Percentiles rank a stretch among this genome's conserved stretches.
phyloP scores from a whole-genome alignment of 37 sponge, comb jelly and placozoan genomes.

The Crambe crambe region DNA sequence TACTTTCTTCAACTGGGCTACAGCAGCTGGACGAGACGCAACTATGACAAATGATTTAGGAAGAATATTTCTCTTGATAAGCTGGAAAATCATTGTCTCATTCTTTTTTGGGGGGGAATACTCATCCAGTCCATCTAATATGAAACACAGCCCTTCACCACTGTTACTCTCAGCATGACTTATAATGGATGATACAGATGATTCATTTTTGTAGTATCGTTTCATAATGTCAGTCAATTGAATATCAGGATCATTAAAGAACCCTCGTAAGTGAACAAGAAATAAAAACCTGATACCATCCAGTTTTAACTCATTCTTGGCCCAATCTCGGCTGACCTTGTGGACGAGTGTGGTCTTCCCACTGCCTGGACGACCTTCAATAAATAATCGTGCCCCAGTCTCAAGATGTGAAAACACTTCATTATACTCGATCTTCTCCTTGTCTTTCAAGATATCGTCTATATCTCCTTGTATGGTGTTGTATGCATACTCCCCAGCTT shows the following conservation, averaged over 20 bases:
- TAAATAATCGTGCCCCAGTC: not conserved
- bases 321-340: conserved; percentile 21
- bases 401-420: not conserved
- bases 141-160: conserved; percentile 11
- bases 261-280: not conserved
- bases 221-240: not conserved
- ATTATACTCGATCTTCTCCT: not conserved
- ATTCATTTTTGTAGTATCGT: not conserved
- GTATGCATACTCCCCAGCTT: not conserved
- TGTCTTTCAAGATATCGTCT: conserved; percentile 1
- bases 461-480: not conserved
- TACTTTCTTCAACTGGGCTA: not conserved
- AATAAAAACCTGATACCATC: not conserved
- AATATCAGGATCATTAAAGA: not conserved
- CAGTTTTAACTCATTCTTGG: not conserved
- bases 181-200: not conserved
- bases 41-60: conserved; percentile 5
- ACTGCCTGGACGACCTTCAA: conserved; percentile 28
- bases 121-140: conserved; percentile 31
- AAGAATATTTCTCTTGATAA: not conserved
- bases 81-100: not conserved
- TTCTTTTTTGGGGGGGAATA: not conserved
- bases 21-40: conserved; percentile 20
- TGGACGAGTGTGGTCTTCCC: conserved; percentile 34
- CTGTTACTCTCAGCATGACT: not conserved